phyloP scores from a whole-genome alignment of 2,113 vertebrate species.

The Plotosus lineatus region DNA sequence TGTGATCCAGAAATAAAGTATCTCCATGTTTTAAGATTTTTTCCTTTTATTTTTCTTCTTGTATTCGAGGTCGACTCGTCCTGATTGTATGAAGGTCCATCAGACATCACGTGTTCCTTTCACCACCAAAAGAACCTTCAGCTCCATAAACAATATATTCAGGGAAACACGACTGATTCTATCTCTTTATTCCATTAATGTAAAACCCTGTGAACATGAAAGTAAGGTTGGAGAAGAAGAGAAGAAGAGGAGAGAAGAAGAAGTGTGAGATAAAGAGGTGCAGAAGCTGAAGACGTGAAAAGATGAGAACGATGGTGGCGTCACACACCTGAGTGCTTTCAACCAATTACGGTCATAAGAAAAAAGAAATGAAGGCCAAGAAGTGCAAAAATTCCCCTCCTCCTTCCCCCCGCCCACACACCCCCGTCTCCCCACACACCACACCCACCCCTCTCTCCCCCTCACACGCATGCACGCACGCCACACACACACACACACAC shows the following conservation, averaged over 20 bases:
- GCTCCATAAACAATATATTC: background rate
- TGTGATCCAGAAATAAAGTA: background rate
- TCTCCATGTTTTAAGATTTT: background rate
- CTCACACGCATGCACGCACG: background rate
- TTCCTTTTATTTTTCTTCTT: background rate
- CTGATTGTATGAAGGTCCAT: background rate
- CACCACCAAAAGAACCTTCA: background rate
- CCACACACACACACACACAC: too few species aligned
- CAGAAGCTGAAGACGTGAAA: conserved; percentile 16
- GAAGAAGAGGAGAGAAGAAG: background rate
- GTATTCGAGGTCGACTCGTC: background rate
- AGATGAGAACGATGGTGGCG: background rate
- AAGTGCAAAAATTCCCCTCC: background rate
- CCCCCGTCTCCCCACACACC: too few species aligned
- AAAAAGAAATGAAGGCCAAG: conserved; percentile 32
- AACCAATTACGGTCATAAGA: too few species aligned
- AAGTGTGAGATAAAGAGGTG: conserved; percentile 11
- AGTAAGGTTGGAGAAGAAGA: background rate
- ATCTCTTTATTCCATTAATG: conserved; percentile 3
- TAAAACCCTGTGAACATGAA: background rate
- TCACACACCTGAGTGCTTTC: conserved; percentile 37
- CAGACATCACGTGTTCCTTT: background rate
- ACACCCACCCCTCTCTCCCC: too few species aligned
- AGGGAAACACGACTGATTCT: background rate
- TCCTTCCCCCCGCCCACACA: background rate